phyloP scores from a whole-genome alignment of 2,113 vertebrate genomes.

The Eleginops maclovinus region DNA sequence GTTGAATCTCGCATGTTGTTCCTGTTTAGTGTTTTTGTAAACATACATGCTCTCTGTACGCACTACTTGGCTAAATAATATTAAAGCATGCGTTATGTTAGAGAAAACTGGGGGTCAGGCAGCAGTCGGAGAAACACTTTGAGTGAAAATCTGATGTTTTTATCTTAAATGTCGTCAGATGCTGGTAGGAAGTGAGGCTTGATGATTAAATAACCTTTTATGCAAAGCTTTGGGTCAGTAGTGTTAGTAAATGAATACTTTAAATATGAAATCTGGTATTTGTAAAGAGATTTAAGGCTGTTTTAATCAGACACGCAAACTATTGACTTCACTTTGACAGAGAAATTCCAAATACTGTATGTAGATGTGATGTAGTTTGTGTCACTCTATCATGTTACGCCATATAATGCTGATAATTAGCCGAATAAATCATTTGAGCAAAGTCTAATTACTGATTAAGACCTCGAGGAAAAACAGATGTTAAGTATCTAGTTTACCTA shows the following conservation, averaged over 20 bases:
- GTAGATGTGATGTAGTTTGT: background rate
- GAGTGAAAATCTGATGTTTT: background rate
- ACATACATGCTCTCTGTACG: constrained; percentile 22
- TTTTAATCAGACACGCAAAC: background rate
- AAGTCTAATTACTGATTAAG: background rate
- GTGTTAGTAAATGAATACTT: constrained; percentile 23
- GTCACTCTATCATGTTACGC: background rate
- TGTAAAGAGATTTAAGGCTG: constrained; percentile 24
- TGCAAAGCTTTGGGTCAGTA: constrained; percentile 32
- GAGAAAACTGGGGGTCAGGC: constrained; percentile 30
- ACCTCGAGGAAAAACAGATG: background rate
- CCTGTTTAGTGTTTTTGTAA: constrained; percentile 13
- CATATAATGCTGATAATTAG: background rate
- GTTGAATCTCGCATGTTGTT: constrained; percentile 27
- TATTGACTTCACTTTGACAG: too few relatives aligned
- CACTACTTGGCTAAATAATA: constrained; percentile 22
- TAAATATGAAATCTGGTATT: constrained; percentile 13
- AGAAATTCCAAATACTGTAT: too few relatives aligned
- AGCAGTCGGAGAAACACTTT: constrained; percentile 15
- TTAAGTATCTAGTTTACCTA: background rate
- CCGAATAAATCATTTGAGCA: background rate
- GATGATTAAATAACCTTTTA: background rate
- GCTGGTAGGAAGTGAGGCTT: background rate
- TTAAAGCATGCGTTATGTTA: constrained; percentile 53
- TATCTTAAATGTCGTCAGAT: constrained; percentile 7